Conservation (phyloP, 2,113 vertebrate genomes). For the Melanerpes aurifrons region DNA sequence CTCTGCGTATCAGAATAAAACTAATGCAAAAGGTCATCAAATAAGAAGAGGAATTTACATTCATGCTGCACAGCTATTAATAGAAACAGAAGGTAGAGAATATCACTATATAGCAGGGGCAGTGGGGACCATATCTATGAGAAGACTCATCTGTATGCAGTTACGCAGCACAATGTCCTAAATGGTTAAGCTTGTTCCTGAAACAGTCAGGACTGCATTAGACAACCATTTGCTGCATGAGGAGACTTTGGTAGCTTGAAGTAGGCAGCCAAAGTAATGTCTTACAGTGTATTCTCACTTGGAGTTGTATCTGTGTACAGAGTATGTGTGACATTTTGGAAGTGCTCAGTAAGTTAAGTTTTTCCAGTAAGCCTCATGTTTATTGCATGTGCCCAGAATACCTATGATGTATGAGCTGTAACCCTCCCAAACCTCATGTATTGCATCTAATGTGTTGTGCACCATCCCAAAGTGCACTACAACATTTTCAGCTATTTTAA, state of each 20-base stretch:
- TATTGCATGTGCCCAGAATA: not conserved
- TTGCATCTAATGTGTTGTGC: not conserved
- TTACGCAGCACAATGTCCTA: not conserved
- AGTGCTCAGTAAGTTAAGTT: not conserved
- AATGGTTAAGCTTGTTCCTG: not conserved
- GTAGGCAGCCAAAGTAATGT: not conserved
- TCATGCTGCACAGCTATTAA: not conserved
- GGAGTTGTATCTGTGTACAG: not conserved
- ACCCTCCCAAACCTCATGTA: not conserved
- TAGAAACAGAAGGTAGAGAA: not conserved
- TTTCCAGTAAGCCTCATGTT: not conserved
- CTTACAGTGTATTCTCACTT: fast-evolving
- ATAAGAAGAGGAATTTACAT: not conserved
- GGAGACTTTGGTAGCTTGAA: not conserved
- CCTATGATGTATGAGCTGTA: not conserved
- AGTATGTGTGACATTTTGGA: not conserved
- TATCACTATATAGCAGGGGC: not conserved
- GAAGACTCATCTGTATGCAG: not conserved
- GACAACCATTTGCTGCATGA: fast-evolving
- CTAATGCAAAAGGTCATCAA: not conserved
- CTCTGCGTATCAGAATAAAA: not conserved
- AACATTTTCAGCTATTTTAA: not conserved
- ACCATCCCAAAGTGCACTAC: not conserved
- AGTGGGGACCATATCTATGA: not conserved
- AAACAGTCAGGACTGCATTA: not conserved